These are phyloP conservation scores for Antheraea assamensis DNA, from an alignment of 2,888 invertebrate genomes.

Conservation along the genomic window DNA sequence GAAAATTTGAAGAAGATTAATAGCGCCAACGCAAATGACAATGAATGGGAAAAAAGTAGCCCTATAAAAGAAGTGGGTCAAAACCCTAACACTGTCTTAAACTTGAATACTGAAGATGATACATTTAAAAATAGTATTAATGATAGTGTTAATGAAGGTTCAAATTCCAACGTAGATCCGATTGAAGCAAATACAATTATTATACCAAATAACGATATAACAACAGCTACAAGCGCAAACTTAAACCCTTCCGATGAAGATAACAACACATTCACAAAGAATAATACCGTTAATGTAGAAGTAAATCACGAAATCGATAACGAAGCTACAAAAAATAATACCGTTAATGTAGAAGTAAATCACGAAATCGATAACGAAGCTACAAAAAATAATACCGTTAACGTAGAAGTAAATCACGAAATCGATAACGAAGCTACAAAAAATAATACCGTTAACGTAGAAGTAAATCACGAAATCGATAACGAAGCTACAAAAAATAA, in stretches of 20 bases:
- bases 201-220: not conserved
- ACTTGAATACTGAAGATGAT: not conserved
- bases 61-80: not conserved
- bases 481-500: too few species aligned
- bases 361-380: too few species aligned
- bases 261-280: not conserved
- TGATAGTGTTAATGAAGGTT: not conserved
- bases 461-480: too few species aligned
- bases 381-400: too few species aligned
- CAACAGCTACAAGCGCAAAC: not conserved
- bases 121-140: not conserved
- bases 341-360: too few species aligned
- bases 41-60: not conserved
- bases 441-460: too few species aligned
- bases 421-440: too few species aligned
- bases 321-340: too few species aligned
- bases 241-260: not conserved
- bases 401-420: too few species aligned
- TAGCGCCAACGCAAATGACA: not conserved
- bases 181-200: not conserved
- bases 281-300: not conserved
- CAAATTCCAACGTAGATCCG: not conserved
- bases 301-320: too few species aligned
- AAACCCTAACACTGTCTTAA: not conserved
- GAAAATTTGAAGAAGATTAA: not conserved